A percentile compares a stretch with the other conserved stretches of the same genome.
These are phyloP conservation scores for Periophthalmus modestus DNA, from an alignment of 2,113 vertebrate genomes.

Conservation along the genomic window DNA sequence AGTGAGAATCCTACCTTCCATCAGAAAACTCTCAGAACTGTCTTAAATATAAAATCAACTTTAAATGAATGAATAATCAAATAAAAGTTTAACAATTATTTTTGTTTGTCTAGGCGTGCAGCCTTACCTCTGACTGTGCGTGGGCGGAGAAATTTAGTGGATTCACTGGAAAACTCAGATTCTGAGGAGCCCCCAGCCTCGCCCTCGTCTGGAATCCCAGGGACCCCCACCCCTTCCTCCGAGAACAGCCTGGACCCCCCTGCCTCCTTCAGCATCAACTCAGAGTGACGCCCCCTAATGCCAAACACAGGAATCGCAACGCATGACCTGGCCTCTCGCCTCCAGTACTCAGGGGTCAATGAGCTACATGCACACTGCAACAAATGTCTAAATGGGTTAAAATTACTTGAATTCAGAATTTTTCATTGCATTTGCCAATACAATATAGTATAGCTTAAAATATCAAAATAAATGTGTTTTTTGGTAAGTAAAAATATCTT, in stretches of 20 bases:
- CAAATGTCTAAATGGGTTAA: background rate
- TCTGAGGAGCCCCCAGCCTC: constrained; percentile 78
- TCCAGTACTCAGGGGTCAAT: constrained; percentile 36
- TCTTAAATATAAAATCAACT: too few relatives aligned
- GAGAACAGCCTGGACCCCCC: constrained; percentile 77
- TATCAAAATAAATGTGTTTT: background rate
- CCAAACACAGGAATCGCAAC: constrained; percentile 16
- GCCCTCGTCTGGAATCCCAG: constrained; percentile 70
- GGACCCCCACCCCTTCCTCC: constrained; percentile 72
- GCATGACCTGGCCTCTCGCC: constrained; percentile 28
- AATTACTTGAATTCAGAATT: background rate
- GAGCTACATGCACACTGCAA: constrained; percentile 29
- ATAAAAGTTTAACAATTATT: too few relatives aligned
- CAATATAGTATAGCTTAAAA: background rate
- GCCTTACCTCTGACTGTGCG: constrained; percentile 74
- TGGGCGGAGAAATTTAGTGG: constrained; percentile 75
- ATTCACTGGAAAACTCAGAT: constrained; percentile 81
- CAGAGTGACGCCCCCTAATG: constrained; percentile 62
- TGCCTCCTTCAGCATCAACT: constrained; percentile 72
- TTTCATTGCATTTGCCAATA: too few relatives aligned
- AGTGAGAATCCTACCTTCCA: too few relatives aligned
- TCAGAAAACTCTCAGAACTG: too few relatives aligned
- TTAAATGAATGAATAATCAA: too few relatives aligned
- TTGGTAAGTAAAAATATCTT: background rate
- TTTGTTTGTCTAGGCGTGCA: constrained; percentile 59